Evolutionary conservation across 2,888 invertebrate genomes (phyloP).

Genomic region (Prionchulus punctatus): DNA sequence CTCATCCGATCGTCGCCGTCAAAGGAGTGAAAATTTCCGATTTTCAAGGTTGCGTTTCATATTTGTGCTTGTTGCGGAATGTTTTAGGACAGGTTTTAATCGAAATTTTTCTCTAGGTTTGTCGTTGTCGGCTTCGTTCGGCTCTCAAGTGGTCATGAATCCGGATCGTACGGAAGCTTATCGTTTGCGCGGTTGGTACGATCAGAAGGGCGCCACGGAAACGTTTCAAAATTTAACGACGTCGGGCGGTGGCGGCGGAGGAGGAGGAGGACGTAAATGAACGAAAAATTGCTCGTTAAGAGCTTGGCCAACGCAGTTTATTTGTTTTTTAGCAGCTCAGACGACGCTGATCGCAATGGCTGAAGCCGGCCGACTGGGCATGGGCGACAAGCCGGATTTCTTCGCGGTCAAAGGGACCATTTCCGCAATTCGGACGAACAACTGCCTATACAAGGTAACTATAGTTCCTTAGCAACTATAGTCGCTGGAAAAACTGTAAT

Average conservation of each 20-base stretch:
- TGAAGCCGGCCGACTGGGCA: slow-evolving; percentile 47
- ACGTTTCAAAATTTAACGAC: slow-evolving; percentile 45
- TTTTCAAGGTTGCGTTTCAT: slow-evolving; percentile 49
- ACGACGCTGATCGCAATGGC: slow-evolving; percentile 1
- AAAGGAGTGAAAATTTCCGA: slow-evolving; percentile 71
- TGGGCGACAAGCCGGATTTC: slow-evolving; percentile 59
- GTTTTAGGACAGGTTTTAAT: slow-evolving; percentile 17
- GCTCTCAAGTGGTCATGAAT: slow-evolving; percentile 50
- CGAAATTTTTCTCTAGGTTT: slow-evolving; percentile 23
- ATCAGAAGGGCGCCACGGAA: slow-evolving; percentile 48
- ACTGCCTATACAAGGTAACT: slow-evolving; percentile 57
- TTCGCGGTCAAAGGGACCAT: slow-evolving; percentile 61
- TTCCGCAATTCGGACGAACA: slow-evolving; percentile 59
- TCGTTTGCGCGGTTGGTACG: slow-evolving; percentile 74
- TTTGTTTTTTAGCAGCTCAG: background rate
- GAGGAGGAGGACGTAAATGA: background rate
- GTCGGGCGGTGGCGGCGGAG: slow-evolving; percentile 21
- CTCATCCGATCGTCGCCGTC: slow-evolving; percentile 61
- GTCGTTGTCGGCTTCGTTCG: slow-evolving; percentile 31
- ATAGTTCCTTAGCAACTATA: too few relatives aligned
- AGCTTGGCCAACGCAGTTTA: too few relatives aligned
- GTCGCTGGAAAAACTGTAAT: too few relatives aligned
- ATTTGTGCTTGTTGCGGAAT: background rate
- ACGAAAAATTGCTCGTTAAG: background rate
- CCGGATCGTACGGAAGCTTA: slow-evolving; percentile 77